Conservation (phyloP, 2,113 vertebrate genomes). For the Lamprotornis superbus region DNA sequence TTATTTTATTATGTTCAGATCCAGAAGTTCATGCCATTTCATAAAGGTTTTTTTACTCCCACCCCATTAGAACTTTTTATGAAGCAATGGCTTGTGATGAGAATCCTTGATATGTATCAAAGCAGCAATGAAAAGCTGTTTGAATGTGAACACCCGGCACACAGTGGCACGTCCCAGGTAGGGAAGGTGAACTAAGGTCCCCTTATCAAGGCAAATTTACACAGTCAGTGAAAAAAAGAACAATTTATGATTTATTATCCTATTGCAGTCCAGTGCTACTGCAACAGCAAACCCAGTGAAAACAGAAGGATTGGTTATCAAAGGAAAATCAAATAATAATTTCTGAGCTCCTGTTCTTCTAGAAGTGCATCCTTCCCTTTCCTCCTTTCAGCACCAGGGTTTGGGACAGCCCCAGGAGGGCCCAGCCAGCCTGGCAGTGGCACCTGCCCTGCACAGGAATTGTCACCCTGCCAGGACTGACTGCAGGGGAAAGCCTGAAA, state of each 20-base stretch:
- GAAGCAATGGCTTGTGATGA: background rate
- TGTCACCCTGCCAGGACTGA: background rate
- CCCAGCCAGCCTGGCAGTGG: background rate
- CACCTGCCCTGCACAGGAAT: background rate
- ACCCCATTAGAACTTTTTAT: background rate
- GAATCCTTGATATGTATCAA: background rate
- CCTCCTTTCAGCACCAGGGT: background rate
- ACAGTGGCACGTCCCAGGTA: background rate
- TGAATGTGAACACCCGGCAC: background rate
- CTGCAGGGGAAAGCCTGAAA: background rate
- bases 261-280: background rate
- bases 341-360: background rate
- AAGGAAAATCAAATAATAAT: background rate
- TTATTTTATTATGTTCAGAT: conserved; percentile 12
- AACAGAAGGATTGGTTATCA: background rate
- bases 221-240: background rate
- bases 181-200: background rate
- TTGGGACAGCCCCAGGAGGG: background rate
- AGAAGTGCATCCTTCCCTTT: background rate
- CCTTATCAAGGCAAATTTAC: background rate
- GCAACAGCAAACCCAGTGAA: background rate
- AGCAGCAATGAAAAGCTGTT: background rate
- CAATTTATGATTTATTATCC: background rate
- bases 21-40: conserved; percentile 17
- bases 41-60: background rate